Percentiles rank a stretch among this genome's conserved stretches.
Evolutionary conservation across 2,113 vertebrate genomes (phyloP).

Genomic region (Chaenogobius annularis): DNA sequence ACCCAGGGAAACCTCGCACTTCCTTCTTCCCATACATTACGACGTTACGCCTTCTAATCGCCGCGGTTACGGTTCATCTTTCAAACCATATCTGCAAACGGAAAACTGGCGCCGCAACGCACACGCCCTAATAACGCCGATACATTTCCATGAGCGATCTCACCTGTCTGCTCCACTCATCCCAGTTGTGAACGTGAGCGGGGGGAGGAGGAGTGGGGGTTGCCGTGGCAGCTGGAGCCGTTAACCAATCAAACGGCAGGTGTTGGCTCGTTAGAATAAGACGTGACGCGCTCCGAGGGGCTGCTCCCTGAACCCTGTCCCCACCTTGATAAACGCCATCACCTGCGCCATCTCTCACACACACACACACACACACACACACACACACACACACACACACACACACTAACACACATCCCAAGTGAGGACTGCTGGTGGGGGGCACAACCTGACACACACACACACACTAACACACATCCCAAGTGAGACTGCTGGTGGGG

Average conservation of each 20-base stretch:
- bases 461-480: conserved; percentile 37
- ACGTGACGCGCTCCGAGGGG: conserved; percentile 60
- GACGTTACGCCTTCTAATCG: neutral
- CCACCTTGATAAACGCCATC: conserved; percentile 72
- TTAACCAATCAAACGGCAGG: conserved; percentile 54
- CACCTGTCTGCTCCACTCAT: conserved; percentile 76
- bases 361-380: conserved; percentile 33
- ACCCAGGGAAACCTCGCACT: too few relatives aligned
- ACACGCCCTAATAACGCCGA: conserved; percentile 11
- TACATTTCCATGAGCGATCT: conserved; percentile 77
- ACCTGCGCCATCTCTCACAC: conserved; percentile 59
- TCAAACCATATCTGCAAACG: neutral
- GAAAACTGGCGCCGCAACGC: neutral
- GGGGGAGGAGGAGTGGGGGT: conserved; percentile 54
- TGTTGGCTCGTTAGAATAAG: conserved; percentile 62
- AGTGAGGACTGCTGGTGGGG: conserved; percentile 57
- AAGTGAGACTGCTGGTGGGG: conserved; percentile 57
- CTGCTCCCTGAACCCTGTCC: conserved; percentile 75
- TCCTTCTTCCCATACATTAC: too few relatives aligned
- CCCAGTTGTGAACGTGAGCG: conserved; percentile 46
- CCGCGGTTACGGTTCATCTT: neutral
- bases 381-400: conserved; percentile 22
- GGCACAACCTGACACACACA: conserved; percentile 45
- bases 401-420: conserved; percentile 50
- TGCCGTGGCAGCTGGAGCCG: conserved; percentile 63